phyloP scores from a whole-genome alignment of 2,888 invertebrate genomes.

The Microctonus aethiopoides region DNA sequence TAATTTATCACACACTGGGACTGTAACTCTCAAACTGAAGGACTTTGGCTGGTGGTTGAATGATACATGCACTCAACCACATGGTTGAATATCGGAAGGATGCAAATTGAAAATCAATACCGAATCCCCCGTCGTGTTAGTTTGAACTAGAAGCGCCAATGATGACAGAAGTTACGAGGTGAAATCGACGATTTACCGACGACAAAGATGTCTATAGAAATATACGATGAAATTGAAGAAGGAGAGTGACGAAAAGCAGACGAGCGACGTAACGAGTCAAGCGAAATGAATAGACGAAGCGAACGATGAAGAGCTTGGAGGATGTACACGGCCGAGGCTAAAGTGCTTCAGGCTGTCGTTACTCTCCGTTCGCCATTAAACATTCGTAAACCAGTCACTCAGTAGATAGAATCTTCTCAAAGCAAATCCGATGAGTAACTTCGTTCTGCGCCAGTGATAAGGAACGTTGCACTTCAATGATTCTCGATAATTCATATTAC shows the following conservation, averaged over 20 bases:
- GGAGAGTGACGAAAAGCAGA: conserved; percentile 6
- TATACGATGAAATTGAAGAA: neutral
- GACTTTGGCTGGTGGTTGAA: conserved; percentile 29
- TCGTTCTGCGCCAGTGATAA: conserved; percentile 4
- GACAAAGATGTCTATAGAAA: neutral
- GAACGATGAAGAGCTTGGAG: conserved; percentile 5
- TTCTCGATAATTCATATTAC: conserved; percentile 1
- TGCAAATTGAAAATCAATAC: conserved; percentile 62
- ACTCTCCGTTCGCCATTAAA: conserved; percentile 20
- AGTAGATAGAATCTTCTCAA: neutral
- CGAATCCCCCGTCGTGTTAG: conserved; percentile 10
- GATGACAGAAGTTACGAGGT: conserved; percentile 20
- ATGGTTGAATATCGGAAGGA: conserved; percentile 49
- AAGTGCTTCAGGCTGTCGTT: conserved; percentile 22
- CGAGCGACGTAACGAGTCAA: neutral
- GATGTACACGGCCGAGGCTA: conserved; percentile 18
- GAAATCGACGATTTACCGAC: conserved; percentile 14
- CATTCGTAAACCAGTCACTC: conserved; percentile 11
- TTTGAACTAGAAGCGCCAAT: neutral
- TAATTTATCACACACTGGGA: neutral
- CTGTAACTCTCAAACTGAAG: neutral
- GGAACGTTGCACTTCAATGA: neutral
- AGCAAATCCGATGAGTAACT: conserved; percentile 19
- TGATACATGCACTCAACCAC: too few relatives aligned
- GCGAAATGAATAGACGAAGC: conserved; percentile 22